Base-by-base conservation (phyloP, 1,140 invertebrate genomes). In the Scaptomyza hsui region DNA sequence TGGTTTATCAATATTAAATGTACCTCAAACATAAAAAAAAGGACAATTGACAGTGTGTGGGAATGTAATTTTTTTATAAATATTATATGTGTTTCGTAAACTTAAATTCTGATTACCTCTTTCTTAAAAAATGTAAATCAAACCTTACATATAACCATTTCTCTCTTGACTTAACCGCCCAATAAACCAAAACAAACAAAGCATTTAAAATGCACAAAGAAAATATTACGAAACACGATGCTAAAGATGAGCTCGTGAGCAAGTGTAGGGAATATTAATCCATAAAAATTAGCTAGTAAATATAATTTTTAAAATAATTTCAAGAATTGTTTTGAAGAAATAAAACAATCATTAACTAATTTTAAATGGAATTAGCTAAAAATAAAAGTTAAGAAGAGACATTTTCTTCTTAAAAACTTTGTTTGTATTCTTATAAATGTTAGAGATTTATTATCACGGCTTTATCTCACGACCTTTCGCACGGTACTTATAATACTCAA, bases 141-240 rank as follows among this genome's bases (percentile, higher is more conserved):
- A 10, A 29, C 26, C 26, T 29, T 7, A 29, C 9, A 41, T 21
- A 13, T 18, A 15, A n/a, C 45, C 21, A 2, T 13, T 21, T 49
- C 19, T 21, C 29, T 42, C 56, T 42, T 49, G 68, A 76, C 37
- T 56, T 48, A 77, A 45, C 55, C 65, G 51, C 63, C 59, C 78
- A 77, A 83, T 79, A 56, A 82, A 41, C 63, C 41, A 73, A 64
- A 48, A 44, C 64, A 82, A 59, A 83, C 76, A 79, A 82, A 65
- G 29, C 61, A 86, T 85, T 81, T 86, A 68, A 85, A 85, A 85
- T 85, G 68, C 80, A 81, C 61, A 81, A 70, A 63, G 68, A 80
- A 81, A 85, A 85, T 81, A 86, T 86, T 69, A 73, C 73, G 70
- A 81, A 69, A 74, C 64, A 76, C 49, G 57, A 52, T 13, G 2